These are phyloP conservation scores for Daphoenositta chrysoptera DNA, from an alignment of 2,113 vertebrate species.

Conservation along the genomic window DNA sequence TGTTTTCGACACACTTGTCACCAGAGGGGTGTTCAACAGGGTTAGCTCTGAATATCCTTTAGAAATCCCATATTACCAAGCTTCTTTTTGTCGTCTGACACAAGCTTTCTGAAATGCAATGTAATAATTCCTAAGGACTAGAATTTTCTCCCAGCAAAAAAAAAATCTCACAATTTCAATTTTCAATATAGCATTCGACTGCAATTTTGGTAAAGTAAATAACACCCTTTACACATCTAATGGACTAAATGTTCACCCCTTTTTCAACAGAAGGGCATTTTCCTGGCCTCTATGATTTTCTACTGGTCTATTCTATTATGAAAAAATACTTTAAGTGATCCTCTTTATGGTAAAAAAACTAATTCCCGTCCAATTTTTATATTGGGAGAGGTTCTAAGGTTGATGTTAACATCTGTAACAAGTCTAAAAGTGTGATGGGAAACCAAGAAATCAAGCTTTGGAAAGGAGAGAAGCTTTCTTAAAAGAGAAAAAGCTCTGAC, in stretches of 20 bases:
- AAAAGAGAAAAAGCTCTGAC: neutral
- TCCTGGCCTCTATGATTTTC: neutral
- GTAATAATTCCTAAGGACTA: neutral
- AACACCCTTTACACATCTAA: neutral
- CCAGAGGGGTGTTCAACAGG: neutral
- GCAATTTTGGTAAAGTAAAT: neutral
- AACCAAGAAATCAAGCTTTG: neutral
- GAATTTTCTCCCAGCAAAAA: neutral
- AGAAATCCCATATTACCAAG: neutral
- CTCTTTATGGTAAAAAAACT: neutral
- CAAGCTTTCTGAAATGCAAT: neutral
- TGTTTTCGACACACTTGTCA: neutral
- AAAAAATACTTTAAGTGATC: neutral
- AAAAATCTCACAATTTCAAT: neutral
- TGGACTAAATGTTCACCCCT: neutral
- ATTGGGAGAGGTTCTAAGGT: neutral
- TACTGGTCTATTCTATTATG: neutral
- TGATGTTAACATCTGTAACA: neutral
- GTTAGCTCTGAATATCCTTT: neutral
- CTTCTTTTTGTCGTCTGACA: neutral
- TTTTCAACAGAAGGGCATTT: neutral
- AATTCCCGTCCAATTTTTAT: neutral
- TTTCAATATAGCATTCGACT: neutral
- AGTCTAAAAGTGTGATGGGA: neutral
- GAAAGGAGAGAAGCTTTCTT: neutral